Conservation (phyloP, 1,140 invertebrate genomes). For the Lepeophtheirus salmonis region DNA sequence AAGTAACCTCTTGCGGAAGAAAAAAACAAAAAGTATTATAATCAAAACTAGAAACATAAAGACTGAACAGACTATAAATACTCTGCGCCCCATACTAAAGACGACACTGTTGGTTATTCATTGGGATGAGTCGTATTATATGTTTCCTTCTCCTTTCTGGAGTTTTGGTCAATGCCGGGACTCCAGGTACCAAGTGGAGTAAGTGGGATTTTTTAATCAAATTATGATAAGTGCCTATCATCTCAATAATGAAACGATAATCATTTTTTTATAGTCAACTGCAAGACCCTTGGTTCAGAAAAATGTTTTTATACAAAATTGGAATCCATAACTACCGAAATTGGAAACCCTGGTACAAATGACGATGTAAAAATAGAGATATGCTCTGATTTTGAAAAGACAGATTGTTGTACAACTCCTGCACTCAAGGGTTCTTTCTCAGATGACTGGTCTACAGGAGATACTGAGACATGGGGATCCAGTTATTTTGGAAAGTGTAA, state of each 20-base stretch:
- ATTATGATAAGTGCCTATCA: too few species aligned
- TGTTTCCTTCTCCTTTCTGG: background rate
- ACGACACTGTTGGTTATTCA: background rate
- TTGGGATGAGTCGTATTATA: background rate
- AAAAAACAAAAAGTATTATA: background rate
- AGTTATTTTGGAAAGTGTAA: slow-evolving; percentile 9
- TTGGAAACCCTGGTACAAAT: background rate
- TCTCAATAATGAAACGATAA: too few species aligned
- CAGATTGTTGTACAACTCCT: background rate
- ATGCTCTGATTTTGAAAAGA: slow-evolving; percentile 10
- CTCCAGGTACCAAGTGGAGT: background rate
- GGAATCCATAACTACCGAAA: background rate
- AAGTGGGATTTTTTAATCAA: too few species aligned
- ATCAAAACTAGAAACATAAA: background rate
- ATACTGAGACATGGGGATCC: slow-evolving; percentile 6
- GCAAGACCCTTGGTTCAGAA: background rate
- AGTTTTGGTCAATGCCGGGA: background rate
- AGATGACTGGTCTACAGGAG: slow-evolving; percentile 5
- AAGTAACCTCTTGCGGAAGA: background rate
- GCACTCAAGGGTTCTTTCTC: slow-evolving; percentile 2
- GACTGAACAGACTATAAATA: too few species aligned
- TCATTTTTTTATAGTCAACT: background rate
- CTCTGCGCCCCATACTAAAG: background rate
- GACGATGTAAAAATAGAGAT: background rate
- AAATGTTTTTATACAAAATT: background rate